These are phyloP conservation scores for Acanthiza pusilla DNA, from an alignment of 2,797 vertebrate genomes.

Conservation along the genomic window DNA sequence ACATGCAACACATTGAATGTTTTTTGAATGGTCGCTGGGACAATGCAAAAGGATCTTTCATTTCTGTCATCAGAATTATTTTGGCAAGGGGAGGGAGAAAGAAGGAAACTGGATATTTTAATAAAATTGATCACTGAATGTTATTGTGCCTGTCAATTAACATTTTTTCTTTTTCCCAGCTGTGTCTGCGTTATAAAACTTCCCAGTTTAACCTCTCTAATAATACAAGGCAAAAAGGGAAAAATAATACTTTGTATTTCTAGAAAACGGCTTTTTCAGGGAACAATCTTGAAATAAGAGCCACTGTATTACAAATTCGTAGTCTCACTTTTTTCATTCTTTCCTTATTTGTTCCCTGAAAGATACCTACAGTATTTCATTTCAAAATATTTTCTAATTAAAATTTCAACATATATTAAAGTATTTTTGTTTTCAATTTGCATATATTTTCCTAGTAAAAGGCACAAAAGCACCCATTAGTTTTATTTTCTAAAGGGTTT, in stretches of 20 bases:
- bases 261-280: neutral
- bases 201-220: neutral
- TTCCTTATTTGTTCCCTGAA: neutral
- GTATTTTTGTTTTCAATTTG: neutral
- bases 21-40: neutral
- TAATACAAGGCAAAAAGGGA: neutral
- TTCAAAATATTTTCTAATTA: conserved; percentile 22
- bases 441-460: neutral
- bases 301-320: neutral
- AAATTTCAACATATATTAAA: neutral
- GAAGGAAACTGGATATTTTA: neutral
- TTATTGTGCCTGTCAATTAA: neutral
- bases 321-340: neutral
- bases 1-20: neutral
- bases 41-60: conserved; percentile 11
- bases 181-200: neutral
- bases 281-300: conserved; percentile 24
- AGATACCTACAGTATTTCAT: neutral
- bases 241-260: neutral
- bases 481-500: conserved; percentile 42
- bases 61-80: neutral
- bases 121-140: neutral
- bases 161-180: neutral
- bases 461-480: conserved; percentile 8
- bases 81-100: neutral